A percentile compares a stretch with the other conserved stretches of the same genome.
phyloP scores from a whole-genome alignment of 2,888 invertebrate species.

The Cephus pygmeus region DNA sequence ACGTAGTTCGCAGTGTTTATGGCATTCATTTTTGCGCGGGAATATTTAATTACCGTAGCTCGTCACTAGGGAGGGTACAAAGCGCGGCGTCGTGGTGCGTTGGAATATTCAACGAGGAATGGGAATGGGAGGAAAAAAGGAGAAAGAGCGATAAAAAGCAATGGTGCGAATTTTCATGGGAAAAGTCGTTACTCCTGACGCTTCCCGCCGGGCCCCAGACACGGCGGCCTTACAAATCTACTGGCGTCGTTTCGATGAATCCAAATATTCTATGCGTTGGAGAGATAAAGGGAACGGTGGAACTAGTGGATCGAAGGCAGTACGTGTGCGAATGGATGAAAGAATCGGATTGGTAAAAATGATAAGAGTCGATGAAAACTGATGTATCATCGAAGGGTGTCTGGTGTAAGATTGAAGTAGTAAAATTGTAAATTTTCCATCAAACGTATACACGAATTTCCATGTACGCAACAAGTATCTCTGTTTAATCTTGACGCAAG shows the following conservation, averaged over 20 bases:
- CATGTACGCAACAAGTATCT: constrained; percentile 37
- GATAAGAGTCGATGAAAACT: background rate
- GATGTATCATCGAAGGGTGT: background rate
- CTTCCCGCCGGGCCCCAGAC: background rate
- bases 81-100: background rate
- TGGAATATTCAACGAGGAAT: background rate
- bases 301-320: background rate
- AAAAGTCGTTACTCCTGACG: background rate
- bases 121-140: background rate
- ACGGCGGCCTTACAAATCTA: background rate
- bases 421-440: background rate
- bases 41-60: constrained; percentile 46
- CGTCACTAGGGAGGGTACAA: background rate
- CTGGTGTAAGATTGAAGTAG: background rate
- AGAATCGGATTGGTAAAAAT: background rate
- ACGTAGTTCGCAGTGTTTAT: constrained; percentile 25
- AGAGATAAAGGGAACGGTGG: background rate
- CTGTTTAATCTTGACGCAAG: constrained; percentile 23
- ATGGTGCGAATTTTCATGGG: background rate
- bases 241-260: background rate
- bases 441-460: background rate
- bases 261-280: background rate
- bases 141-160: background rate
- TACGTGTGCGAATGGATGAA: background rate
- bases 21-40: constrained; percentile 37